Percentiles rank a stretch among this genome's conserved stretches.
Conservation (phyloP, 1,140 invertebrate genomes). For the Sitobion miscanthi region DNA sequence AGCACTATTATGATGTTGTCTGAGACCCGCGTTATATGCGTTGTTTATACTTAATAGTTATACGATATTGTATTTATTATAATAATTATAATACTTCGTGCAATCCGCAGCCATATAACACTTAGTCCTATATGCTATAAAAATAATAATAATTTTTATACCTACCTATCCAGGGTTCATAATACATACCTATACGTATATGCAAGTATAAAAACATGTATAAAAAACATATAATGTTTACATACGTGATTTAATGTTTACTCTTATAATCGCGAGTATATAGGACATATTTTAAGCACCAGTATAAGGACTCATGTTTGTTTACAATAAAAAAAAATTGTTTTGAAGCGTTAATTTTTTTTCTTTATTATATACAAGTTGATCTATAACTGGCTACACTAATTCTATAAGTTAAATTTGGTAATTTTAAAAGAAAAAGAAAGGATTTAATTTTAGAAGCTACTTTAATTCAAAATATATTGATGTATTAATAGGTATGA, state of each 20-base stretch:
- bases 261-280: not conserved
- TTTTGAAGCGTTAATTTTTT: not conserved
- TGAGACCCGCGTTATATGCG: not conserved
- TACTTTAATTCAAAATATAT: no score
- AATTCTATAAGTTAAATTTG: not conserved
- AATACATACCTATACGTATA: not conserved
- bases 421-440: not conserved
- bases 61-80: constrained; percentile 11
- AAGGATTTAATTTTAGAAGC: not conserved
- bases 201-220: not conserved
- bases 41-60: not conserved
- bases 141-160: not conserved
- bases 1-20: not conserved
- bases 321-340: not conserved
- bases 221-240: not conserved
- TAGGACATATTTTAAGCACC: not conserved
- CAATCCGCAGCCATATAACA: not conserved
- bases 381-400: not conserved
- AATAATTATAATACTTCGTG: not conserved
- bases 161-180: not conserved
- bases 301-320: not conserved
- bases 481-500: no score
- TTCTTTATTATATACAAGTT: not conserved
- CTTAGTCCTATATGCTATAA: not conserved
- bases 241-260: not conserved